Percentiles rank a stretch among this genome's conserved stretches.
Evolutionary conservation across 2,888 invertebrate genomes (phyloP).

Genomic region (Drosophila algonquin): DNA sequence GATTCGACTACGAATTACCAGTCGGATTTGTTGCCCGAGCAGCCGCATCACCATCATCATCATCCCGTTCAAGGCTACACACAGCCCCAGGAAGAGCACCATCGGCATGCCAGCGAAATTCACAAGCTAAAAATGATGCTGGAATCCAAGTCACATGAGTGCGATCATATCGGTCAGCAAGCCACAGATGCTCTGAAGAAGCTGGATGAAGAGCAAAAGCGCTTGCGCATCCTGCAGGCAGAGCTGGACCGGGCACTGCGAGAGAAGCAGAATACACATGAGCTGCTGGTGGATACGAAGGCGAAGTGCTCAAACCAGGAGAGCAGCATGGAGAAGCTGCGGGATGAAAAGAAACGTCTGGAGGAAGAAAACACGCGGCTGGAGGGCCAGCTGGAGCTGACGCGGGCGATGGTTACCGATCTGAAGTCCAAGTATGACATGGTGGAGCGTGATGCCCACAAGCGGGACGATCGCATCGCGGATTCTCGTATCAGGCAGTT

Average conservation of each 20-base stretch:
- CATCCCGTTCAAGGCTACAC: slow-evolving; percentile 13
- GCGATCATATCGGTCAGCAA: slow-evolving; percentile 84
- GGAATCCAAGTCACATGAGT: slow-evolving; percentile 84
- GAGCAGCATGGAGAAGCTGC: slow-evolving; percentile 75
- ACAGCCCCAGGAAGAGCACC: slow-evolving; percentile 11
- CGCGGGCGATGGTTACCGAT: slow-evolving; percentile 85
- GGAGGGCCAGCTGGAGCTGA: slow-evolving; percentile 85
- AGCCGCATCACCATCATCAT: slow-evolving; percentile 18
- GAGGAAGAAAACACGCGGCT: slow-evolving; percentile 85
- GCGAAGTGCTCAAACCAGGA: slow-evolving; percentile 82
- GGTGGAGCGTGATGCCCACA: slow-evolving; percentile 79
- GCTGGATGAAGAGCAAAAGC: slow-evolving; percentile 85
- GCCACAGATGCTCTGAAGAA: slow-evolving; percentile 71
- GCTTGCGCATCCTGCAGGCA: slow-evolving; percentile 86
- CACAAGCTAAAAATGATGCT: slow-evolving; percentile 75
- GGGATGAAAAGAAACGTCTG: slow-evolving; percentile 83
- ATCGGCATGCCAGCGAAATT: slow-evolving; percentile 56
- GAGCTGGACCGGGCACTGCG: slow-evolving; percentile 87
- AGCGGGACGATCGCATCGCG: slow-evolving; percentile 78
- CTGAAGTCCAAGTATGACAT: slow-evolving; percentile 82
- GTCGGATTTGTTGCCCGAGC: slow-evolving; percentile 61
- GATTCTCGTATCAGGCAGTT: slow-evolving; percentile 83
- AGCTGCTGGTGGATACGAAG: slow-evolving; percentile 85
- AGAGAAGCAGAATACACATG: slow-evolving; percentile 87
- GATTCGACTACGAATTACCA: slow-evolving; percentile 85